Evolutionary conservation across 2,113 vertebrate species (phyloP).

Genomic region (Equus przewalskii): DNA sequence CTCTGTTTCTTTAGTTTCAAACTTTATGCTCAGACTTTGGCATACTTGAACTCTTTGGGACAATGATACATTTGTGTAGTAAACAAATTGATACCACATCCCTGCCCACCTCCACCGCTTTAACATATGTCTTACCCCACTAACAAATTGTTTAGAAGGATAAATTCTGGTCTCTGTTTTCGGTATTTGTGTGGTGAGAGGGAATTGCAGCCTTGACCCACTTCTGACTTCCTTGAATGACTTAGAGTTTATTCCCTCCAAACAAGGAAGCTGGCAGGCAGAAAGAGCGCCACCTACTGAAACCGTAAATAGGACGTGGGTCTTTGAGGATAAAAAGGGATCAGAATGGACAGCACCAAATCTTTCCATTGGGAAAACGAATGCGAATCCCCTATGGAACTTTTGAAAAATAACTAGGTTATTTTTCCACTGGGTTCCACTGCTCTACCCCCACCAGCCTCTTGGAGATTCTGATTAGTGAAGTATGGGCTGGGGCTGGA

Average conservation of each 20-base stretch:
- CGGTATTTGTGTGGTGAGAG: not conserved
- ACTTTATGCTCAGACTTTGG: not conserved
- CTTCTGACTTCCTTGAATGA: not conserved
- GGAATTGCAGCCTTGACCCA: not conserved
- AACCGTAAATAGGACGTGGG: not conserved
- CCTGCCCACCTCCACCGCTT: not conserved
- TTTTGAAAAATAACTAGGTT: not conserved
- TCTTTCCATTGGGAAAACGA: not conserved
- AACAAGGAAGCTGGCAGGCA: slow-evolving; percentile 1
- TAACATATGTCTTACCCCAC: not conserved
- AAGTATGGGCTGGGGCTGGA: not conserved
- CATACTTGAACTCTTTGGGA: slow-evolving; percentile 9
- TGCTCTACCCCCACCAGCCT: not conserved
- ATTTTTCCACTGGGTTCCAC: not conserved
- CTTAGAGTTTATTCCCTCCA: not conserved
- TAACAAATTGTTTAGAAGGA: not conserved
- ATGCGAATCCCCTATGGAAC: not conserved
- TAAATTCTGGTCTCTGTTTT: not conserved
- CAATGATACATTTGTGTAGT: not conserved
- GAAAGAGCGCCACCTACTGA: slow-evolving; percentile 74
- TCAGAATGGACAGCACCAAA: not conserved
- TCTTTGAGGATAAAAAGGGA: not conserved
- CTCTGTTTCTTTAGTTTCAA: not conserved
- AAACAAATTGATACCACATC: not conserved
- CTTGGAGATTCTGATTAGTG: not conserved